Evolutionary conservation across 2,797 vertebrate genomes (phyloP).

Genomic region (Lophius americanus): DNA sequence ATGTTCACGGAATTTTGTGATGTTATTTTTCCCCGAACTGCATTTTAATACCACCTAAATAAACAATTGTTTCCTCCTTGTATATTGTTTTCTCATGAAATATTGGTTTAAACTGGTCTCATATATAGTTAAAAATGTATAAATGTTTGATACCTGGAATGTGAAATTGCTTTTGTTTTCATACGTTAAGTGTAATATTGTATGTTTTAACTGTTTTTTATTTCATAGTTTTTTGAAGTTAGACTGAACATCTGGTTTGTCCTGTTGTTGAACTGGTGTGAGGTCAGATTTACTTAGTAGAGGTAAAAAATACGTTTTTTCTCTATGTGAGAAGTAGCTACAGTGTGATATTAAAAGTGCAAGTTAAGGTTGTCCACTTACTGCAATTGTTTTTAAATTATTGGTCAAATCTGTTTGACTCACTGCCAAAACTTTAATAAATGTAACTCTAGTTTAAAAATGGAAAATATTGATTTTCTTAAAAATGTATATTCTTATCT

Average conservation of each 20-base stretch:
- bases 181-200: neutral
- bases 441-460: neutral
- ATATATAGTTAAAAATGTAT: conserved; percentile 3
- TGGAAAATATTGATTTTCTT: neutral
- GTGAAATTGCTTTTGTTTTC: neutral
- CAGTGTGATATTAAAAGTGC: neutral
- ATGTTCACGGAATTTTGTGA: conserved; percentile 21
- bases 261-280: neutral
- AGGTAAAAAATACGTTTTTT: neutral
- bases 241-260: neutral
- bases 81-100: neutral
- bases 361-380: neutral
- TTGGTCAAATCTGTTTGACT: neutral
- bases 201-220: neutral
- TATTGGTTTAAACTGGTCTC: neutral
- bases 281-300: no score
- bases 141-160: neutral
- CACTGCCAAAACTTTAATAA: neutral
- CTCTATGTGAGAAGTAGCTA: neutral
- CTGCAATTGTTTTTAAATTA: neutral
- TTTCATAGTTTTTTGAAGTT: neutral
- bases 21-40: conserved; percentile 18
- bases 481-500: neutral
- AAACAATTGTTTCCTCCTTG: neutral
- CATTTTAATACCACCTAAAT: conserved; percentile 12